phyloP scores from a whole-genome alignment of 2,888 invertebrate species.

The Steromphala cineraria region DNA sequence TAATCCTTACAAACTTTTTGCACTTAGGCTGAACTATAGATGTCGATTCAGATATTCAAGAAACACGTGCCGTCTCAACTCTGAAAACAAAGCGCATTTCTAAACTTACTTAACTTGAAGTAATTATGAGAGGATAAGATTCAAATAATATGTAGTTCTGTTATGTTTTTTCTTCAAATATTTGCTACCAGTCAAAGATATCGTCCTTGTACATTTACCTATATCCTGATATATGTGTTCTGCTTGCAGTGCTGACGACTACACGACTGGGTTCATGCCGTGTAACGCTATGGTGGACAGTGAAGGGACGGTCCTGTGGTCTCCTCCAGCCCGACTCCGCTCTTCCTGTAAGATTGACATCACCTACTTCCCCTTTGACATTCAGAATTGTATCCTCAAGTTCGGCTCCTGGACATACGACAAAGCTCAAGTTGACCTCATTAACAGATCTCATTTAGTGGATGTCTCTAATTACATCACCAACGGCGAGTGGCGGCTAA shows the following conservation, averaged over 20 bases:
- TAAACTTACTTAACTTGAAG: no score
- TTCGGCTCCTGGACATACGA: conserved; percentile 75
- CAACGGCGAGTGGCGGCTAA: conserved; percentile 72
- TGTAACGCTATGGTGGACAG: conserved; percentile 78
- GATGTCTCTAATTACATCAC: conserved; percentile 68
- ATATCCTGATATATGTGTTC: no score
- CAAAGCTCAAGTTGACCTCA: conserved; percentile 72
- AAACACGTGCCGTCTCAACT: no score
- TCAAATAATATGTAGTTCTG: no score
- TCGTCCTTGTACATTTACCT: no score
- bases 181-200: no score
- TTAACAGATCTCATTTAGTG: conserved; percentile 70
- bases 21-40: no score
- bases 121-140: no score
- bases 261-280: conserved; percentile 78
- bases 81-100: no score
- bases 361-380: conserved; percentile 74
- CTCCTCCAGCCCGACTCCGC: conserved; percentile 78
- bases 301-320: conserved; percentile 79
- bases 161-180: no score
- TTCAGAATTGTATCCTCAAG: conserved; percentile 68
- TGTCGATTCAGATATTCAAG: no score
- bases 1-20: no score
- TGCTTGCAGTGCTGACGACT: conserved; percentile 78
- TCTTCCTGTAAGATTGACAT: conserved; percentile 78